These are phyloP conservation scores for Thalpophila matura DNA, from an alignment of 2,888 invertebrate species.

Conservation along the genomic window DNA sequence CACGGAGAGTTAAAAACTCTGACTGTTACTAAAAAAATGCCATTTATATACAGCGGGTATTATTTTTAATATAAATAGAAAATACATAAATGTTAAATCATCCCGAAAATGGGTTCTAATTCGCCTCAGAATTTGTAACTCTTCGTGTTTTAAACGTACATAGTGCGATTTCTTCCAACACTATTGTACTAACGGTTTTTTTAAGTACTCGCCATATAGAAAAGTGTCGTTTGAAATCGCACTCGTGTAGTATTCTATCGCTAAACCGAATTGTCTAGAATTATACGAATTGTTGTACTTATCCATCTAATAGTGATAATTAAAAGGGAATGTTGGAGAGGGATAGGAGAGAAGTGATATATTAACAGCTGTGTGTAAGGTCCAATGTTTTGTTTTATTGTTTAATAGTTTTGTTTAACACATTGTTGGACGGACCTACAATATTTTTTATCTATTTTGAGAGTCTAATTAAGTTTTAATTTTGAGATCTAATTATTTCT, in stretches of 20 bases:
- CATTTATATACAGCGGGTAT: slow-evolving; percentile 46
- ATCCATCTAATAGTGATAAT: slow-evolving; percentile 84
- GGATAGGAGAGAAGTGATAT: slow-evolving; percentile 67
- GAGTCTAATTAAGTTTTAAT: slow-evolving; percentile 77
- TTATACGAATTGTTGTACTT: slow-evolving; percentile 88
- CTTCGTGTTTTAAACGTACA: slow-evolving; percentile 35
- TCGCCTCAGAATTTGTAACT: slow-evolving; percentile 53
- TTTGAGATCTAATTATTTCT: slow-evolving; percentile 64
- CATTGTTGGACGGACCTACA: slow-evolving; percentile 50
- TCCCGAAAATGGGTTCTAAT: slow-evolving; percentile 9
- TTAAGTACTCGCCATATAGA: slow-evolving; percentile 35
- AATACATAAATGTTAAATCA: slow-evolving; percentile 19
- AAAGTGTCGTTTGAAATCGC: slow-evolving; percentile 38
- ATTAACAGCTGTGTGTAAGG: slow-evolving; percentile 73
- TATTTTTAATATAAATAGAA: slow-evolving; percentile 39
- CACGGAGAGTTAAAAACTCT: slow-evolving; percentile 56
- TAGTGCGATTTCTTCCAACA: slow-evolving; percentile 30
- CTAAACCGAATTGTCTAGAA: slow-evolving; percentile 87
- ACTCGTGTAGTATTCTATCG: slow-evolving; percentile 53
- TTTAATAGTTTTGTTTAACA: slow-evolving; percentile 38
- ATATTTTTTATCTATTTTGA: slow-evolving; percentile 70
- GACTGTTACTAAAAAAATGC: slow-evolving; percentile 31
- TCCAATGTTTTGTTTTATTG: slow-evolving; percentile 59
- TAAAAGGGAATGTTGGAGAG: slow-evolving; percentile 82
- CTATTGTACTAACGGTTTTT: slow-evolving; percentile 34